Percentiles rank a stretch among this genome's conserved stretches.
Conservation (phyloP, 2,797 vertebrate species). For the Pogonophryne albipinna region DNA sequence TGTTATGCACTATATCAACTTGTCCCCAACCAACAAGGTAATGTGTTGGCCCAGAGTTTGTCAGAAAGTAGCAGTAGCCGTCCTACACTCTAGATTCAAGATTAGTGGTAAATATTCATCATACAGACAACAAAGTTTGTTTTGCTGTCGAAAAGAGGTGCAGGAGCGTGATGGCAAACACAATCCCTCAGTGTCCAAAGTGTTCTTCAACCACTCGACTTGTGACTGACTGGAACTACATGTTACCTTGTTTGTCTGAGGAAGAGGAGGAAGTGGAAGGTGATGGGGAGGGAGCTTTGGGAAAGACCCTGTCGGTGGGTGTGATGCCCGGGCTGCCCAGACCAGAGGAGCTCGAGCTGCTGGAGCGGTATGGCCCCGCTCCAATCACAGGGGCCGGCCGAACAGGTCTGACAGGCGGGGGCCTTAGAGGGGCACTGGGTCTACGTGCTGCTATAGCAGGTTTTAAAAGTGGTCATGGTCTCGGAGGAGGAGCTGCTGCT, state of each 20-base stretch:
- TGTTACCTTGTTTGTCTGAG: constrained; percentile 83
- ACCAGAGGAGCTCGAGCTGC: constrained; percentile 93
- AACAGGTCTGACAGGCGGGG: constrained; percentile 89
- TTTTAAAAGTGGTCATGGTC: constrained; percentile 97
- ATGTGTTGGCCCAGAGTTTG: constrained; percentile 20
- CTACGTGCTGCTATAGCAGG: constrained; percentile 89
- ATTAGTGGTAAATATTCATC: constrained; percentile 60
- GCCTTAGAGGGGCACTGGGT: constrained; percentile 89
- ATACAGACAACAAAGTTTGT: constrained; percentile 46
- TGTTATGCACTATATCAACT: constrained; percentile 41
- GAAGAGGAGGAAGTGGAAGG: constrained; percentile 81
- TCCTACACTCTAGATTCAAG: constrained; percentile 41
- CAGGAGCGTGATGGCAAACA: constrained; percentile 23
- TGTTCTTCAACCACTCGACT: constrained; percentile 30
- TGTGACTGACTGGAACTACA: constrained; percentile 63
- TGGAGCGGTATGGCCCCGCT: constrained; percentile 88
- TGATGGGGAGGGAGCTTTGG: constrained; percentile 85
- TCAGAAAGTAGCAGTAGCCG: constrained; percentile 43
- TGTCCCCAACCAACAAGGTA: constrained; percentile 29
- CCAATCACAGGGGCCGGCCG: constrained; percentile 80
- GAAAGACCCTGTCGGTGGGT: constrained; percentile 92
- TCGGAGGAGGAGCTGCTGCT: constrained; percentile 92
- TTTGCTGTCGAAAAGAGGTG: constrained; percentile 17
- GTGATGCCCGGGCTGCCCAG: constrained; percentile 92
- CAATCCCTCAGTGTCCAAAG: constrained; percentile 38